These are phyloP conservation scores for Eurystomus glaucurus DNA, from an alignment of 2,797 vertebrate genomes.

Conservation along the genomic window DNA sequence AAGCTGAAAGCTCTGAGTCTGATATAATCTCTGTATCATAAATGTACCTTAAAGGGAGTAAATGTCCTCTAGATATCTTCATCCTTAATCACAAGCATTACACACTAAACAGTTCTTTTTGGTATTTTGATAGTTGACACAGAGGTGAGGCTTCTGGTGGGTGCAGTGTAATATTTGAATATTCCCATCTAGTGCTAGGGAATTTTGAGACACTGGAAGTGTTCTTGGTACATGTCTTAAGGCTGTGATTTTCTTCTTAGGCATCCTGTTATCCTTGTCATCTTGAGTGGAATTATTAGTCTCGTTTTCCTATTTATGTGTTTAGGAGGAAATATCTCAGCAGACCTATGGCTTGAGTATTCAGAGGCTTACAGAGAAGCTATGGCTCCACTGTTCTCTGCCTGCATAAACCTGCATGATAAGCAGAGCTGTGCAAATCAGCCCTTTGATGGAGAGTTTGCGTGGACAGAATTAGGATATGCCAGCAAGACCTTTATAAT, in stretches of 20 bases:
- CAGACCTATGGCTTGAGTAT: not conserved
- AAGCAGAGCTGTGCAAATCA: not conserved
- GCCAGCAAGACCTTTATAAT: not conserved
- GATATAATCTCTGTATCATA: not conserved
- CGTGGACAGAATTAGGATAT: not conserved
- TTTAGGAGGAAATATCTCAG: not conserved
- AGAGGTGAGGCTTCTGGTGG: not conserved
- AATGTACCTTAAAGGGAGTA: not conserved
- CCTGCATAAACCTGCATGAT: rapidly evolving
- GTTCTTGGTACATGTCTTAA: not conserved
- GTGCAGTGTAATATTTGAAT: not conserved
- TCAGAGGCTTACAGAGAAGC: not conserved
- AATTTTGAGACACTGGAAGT: not conserved
- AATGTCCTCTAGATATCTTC: not conserved
- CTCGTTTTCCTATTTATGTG: not conserved
- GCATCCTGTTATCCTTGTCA: not conserved
- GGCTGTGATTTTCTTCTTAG: not conserved
- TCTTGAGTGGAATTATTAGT: not conserved
- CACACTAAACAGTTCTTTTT: not conserved
- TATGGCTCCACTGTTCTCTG: not conserved
- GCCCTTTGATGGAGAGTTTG: not conserved
- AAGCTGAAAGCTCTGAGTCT: not conserved
- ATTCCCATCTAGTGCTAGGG: not conserved
- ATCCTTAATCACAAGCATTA: not conserved
- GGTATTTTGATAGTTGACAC: rapidly evolving